phyloP scores from a whole-genome alignment of 2,888 invertebrate genomes.

The Latrodectus hesperus region DNA sequence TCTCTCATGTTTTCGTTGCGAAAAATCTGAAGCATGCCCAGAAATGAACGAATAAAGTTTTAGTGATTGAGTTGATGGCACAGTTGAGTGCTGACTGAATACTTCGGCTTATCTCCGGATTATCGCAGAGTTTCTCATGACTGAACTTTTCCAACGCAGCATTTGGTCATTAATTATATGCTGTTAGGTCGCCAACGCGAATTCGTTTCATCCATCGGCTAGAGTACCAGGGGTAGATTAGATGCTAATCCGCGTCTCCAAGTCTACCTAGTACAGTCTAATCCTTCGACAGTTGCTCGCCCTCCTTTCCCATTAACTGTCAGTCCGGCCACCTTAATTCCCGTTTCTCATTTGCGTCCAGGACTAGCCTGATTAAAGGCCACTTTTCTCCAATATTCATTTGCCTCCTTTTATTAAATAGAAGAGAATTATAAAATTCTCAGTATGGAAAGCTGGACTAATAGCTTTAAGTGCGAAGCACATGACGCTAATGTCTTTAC shows the following conservation, averaged over 20 bases:
- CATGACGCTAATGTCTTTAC: no score
- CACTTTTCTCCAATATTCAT: slow-evolving; percentile 39
- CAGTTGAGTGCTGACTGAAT: not conserved
- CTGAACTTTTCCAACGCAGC: slow-evolving; percentile 60
- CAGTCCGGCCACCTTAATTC: slow-evolving; percentile 59
- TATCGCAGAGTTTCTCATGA: slow-evolving; percentile 12
- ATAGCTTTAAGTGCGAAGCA: no score
- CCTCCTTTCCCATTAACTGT: slow-evolving; percentile 52
- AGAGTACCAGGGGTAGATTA: slow-evolving; percentile 63
- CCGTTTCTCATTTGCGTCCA: slow-evolving; percentile 65
- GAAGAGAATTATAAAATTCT: no score
- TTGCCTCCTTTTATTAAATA: not conserved
- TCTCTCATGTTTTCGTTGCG: not conserved
- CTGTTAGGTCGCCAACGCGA: slow-evolving; percentile 62
- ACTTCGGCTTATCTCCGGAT: slow-evolving; percentile 39
- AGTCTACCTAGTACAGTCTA: slow-evolving; percentile 59
- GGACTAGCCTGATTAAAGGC: slow-evolving; percentile 50
- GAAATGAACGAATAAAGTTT: slow-evolving; percentile 26
- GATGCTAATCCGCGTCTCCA: slow-evolving; percentile 65
- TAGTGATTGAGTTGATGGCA: not conserved
- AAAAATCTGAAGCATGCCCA: not conserved
- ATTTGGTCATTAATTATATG: slow-evolving; percentile 68
- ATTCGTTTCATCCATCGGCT: slow-evolving; percentile 58
- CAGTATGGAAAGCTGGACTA: no score
- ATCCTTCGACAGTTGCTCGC: slow-evolving; percentile 56